Conservation (phyloP, 2,888 invertebrate species). For the Melieria omissa region DNA sequence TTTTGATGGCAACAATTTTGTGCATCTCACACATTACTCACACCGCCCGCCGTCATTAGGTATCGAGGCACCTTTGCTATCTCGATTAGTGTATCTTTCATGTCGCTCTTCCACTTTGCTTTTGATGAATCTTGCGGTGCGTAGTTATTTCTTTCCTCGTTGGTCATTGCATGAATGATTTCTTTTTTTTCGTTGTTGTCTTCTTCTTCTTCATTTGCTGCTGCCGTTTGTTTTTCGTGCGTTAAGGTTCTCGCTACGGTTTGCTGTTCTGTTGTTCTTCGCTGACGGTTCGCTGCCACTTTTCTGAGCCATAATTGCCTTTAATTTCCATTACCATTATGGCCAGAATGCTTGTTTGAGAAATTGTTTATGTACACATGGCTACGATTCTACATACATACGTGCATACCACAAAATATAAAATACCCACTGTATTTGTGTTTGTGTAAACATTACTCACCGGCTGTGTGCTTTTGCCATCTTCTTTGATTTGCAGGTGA, state of each 20-base stretch:
- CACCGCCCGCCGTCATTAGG: no score
- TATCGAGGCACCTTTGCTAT: no score
- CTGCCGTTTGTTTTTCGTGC: background rate
- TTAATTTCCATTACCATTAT: constrained; percentile 6
- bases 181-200: background rate
- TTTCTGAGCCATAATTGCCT: background rate
- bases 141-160: background rate
- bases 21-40: no score
- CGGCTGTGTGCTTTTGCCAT: no score
- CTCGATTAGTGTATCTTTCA: background rate
- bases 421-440: no score
- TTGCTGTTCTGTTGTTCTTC: background rate
- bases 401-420: no score
- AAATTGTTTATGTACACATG: no score
- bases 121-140: background rate
- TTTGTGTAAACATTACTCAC: no score
- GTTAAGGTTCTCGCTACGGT: background rate
- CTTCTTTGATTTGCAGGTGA: no score
- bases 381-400: no score
- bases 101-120: background rate
- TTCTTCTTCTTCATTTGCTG: background rate
- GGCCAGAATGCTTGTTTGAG: no score
- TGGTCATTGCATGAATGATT: constrained; percentile 16
- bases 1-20: background rate
- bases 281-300: no score